A percentile compares a stretch with the other conserved stretches of the same genome.
phyloP scores from a whole-genome alignment of 2,888 invertebrate species.

The Hartigia nigra region DNA sequence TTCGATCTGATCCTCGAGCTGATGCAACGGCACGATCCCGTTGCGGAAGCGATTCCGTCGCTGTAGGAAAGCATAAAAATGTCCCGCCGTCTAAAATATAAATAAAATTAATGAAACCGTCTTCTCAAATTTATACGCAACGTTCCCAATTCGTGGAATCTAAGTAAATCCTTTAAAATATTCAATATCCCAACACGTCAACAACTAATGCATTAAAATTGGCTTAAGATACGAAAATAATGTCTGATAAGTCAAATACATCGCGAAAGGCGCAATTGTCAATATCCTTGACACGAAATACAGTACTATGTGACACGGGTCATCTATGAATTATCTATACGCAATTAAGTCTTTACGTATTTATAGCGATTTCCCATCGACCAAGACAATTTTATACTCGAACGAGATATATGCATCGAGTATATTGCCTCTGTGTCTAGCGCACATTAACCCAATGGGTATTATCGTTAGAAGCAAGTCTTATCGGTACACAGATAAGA shows the following conservation, averaged over 20 bases:
- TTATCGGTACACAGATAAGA: not conserved
- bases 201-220: not conserved
- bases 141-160: not conserved
- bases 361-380: not conserved
- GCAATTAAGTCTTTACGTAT: conserved; percentile 6
- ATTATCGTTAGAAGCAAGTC: not conserved
- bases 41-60: not conserved
- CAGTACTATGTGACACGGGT: conserved; percentile 4
- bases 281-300: conserved; percentile 15
- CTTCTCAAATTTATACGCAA: not conserved
- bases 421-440: not conserved
- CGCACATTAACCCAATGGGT: not conserved
- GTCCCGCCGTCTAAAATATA: not conserved
- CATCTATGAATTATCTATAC: not conserved
- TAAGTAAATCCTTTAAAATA: not conserved
- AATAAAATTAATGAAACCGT: not conserved
- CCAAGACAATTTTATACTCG: not conserved
- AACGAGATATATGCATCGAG: not conserved
- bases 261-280: conserved; percentile 9
- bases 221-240: not conserved
- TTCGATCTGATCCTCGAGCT: not conserved
- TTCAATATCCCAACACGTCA: not conserved
- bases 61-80: too few species aligned
- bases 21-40: not conserved
- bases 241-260: not conserved